Conservation (phyloP, 2,888 invertebrate genomes). For the Acrobasis consociella region DNA sequence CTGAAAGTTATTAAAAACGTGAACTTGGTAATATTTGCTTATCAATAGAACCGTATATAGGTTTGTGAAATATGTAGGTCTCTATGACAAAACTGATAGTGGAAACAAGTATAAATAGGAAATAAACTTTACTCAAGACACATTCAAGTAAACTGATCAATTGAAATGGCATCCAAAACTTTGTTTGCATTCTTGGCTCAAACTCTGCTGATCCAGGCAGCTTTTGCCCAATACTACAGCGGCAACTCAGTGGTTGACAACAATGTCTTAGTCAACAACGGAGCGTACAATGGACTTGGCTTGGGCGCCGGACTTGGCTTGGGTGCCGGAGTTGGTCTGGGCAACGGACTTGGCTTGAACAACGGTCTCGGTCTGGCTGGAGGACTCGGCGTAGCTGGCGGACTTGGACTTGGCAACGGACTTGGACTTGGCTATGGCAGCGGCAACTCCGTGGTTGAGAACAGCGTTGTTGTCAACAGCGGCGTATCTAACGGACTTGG, state of each 20-base stretch:
- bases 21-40: neutral
- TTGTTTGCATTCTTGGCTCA: constrained; percentile 15
- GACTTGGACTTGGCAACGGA: neutral
- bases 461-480: neutral
- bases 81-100: constrained; percentile 8
- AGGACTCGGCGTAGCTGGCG: neutral
- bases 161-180: constrained; percentile 22
- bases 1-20: neutral
- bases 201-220: constrained; percentile 24
- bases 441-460: neutral
- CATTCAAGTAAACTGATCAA: neutral
- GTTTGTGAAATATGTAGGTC: too few species aligned
- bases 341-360: neutral
- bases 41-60: neutral
- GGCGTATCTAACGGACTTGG: neutral
- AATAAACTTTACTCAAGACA: too few species aligned
- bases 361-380: neutral
- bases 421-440: neutral
- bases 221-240: constrained; percentile 11
- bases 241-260: neutral
- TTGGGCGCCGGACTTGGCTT: too few species aligned
- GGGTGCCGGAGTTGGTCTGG: neutral
- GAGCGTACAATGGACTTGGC: neutral
- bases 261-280: neutral
- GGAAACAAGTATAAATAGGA: neutral